Base-by-base conservation (phyloP, 2,888 invertebrate species). In the Idaea straminata region DNA sequence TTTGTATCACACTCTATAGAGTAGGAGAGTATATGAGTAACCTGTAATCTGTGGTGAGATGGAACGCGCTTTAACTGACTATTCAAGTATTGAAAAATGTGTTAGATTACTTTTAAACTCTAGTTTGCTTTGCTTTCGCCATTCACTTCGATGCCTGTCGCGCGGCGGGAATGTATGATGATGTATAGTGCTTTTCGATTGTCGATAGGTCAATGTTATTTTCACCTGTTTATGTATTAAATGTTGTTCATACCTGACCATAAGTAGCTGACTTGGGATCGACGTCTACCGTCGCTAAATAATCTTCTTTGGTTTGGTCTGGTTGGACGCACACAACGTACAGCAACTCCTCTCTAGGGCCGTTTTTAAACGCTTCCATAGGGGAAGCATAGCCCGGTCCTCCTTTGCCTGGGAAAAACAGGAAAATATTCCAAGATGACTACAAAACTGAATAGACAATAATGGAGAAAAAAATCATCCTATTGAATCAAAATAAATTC, bases 251-350 rank as follows among this genome's bases (percentile, higher is more conserved):
- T 64, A 85, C 98, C 95, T 98, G 95, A 73, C 96, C 94, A 84
- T 96, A 99, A 3, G 96, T 97, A 10, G 96, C 88, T 67, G 99
- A 99, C 1, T 94, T 83, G 0, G 98, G 98, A 86, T 99, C 96
- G 1, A 99, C 96, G 83, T 99, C 98, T 0, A 99, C 95, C 0
- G 98, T 98, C 15, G 97, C 96, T 70, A 99, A 89, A 80, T 98
- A 97, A 88, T 99, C 99, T 3, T 97, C 95, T 79, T 96, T 96
- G 0, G 93, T 94, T 63, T 90, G 85, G 75, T 96, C 94, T 0
- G 97, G 97, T 76, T 97, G 96, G 59, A 98, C 95, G 77, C 98
- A 98, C 35, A 97, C 95, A n/a, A 98, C 96, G 85, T 99, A 99
- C 15, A 99, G 87, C 10, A 99, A 87, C 82, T 96, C 95, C 83